Evolutionary conservation across 2,113 vertebrate species (phyloP), one percentile per base, ranked within the genome.

Genomic region (Salvelinus alpinus): DNA sequence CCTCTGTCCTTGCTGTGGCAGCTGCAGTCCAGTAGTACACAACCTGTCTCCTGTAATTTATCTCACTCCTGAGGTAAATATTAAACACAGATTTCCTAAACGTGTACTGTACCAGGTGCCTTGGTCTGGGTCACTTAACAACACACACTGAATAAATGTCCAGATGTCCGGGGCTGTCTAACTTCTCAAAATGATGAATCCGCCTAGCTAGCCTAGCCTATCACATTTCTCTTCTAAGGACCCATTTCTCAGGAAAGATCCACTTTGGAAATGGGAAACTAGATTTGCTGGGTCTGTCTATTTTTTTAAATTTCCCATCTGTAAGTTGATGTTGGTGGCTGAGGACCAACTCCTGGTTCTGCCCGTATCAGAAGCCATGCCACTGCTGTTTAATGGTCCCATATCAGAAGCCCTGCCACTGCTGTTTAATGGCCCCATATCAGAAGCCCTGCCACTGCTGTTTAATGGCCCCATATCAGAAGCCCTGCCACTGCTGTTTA

Each of bases 261-360:
- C 67, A 38, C 25, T 34, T 31, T 70, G 71, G 73, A 85, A 25
- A 85, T 51, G 9, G 54, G 57, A 18, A n/a, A 86, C 73, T 29
- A 70, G 78, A 83, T 48, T 18, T 44, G 62, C 18, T 83, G 22
- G 47, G 82, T 72, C 34, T 25, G 24, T 77, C 25, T 38, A 22
- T 84, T 74, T 73, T 85, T 86, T 85, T 44, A n/a, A n/a, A 31
- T 71, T 44, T 73, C 8, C 24, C 24, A 64, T 66, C n/a, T 44
- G 38, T 44, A 44, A 44, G 38, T 44, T 9, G 9, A 44, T 44
- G 38, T 73, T 51, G 66, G 72, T 72, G 72, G 74, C 77, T 82
- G 57, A 82, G 38, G 64, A 25, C 57, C 24, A 70, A 65, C 24
- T 65, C 27, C 20, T 51, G 76, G 73, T 34, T 76, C 48, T 60